Percentiles rank a stretch among this genome's conserved stretches.
These are phyloP conservation scores for Acromyrmex echinatior DNA, from an alignment of 1,140 invertebrate genomes.

Conservation along the genomic window DNA sequence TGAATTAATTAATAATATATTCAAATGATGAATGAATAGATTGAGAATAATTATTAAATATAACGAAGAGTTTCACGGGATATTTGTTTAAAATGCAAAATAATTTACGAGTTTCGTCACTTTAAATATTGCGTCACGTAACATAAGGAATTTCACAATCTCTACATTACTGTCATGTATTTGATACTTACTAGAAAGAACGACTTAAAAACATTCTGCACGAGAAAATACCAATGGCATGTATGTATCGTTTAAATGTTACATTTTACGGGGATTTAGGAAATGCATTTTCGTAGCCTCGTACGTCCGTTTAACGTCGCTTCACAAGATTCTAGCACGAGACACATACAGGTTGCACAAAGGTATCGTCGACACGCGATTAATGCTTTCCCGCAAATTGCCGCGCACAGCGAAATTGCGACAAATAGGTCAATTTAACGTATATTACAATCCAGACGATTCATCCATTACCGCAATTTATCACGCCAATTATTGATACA, in stretches of 20 bases:
- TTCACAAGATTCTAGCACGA: neutral
- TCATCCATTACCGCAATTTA: constrained; percentile 57
- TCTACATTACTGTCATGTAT: constrained; percentile 6
- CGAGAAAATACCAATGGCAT: constrained; percentile 11
- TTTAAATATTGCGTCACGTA: constrained; percentile 28
- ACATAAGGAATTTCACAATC: constrained; percentile 16
- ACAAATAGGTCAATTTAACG: constrained; percentile 56
- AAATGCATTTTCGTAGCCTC: constrained; percentile 36
- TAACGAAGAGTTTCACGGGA: neutral
- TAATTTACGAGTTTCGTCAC: constrained; percentile 38
- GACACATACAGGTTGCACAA: neutral
- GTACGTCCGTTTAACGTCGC: neutral
- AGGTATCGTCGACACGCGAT: constrained; percentile 46
- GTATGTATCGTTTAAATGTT: constrained; percentile 30
- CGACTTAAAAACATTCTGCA: constrained; percentile 41
- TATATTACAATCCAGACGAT: constrained; percentile 46
- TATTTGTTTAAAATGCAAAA: constrained; percentile 4
- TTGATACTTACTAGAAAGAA: constrained; percentile 17
- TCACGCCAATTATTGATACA: constrained; percentile 54
- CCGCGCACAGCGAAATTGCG: constrained; percentile 35
- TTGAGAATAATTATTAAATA: constrained; percentile 9
- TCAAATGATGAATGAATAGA: neutral
- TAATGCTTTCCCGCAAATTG: constrained; percentile 48
- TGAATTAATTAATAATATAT: neutral
- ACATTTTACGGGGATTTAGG: constrained; percentile 53